phyloP scores from a whole-genome alignment of 2,797 vertebrate species.

The Rhinichthys osculus region DNA sequence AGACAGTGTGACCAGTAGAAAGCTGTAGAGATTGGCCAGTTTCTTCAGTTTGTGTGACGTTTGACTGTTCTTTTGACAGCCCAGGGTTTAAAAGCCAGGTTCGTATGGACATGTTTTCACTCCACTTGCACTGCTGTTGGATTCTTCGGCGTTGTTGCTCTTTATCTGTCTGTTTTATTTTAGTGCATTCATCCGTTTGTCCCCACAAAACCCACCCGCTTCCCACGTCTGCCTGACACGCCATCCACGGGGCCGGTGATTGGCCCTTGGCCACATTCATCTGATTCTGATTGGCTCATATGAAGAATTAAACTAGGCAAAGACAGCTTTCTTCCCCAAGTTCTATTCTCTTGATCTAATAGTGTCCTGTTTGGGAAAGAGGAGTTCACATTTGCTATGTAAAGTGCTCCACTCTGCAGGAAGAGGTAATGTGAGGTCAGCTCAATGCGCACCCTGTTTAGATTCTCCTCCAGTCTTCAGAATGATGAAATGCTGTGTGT shows the following conservation, averaged over 20 bases:
- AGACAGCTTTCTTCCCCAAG: background rate
- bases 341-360: background rate
- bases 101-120: constrained; percentile 99
- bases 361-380: constrained; percentile 18
- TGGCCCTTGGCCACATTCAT: background rate
- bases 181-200: constrained; percentile 75
- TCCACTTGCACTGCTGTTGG: constrained; percentile 99
- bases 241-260: constrained; percentile 21
- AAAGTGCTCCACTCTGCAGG: constrained; percentile 34
- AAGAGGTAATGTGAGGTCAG: constrained; percentile 55
- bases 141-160: constrained; percentile 95
- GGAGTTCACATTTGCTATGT: constrained; percentile 20
- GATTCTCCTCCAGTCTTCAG: constrained; percentile 35
- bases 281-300: constrained; percentile 18
- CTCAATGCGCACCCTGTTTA: constrained; percentile 57
- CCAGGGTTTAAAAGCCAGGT: constrained; percentile 99
- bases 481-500: constrained; percentile 39
- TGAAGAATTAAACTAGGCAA: constrained; percentile 13
- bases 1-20: constrained; percentile 84
- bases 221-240: constrained; percentile 56
- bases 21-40: constrained; percentile 95
- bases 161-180: constrained; percentile 72
- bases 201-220: constrained; percentile 74
- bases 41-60: constrained; percentile 99
- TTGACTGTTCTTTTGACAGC: constrained; percentile 99